Evolutionary conservation across 2,797 vertebrate genomes (phyloP), one percentile per base, ranked within the genome.

Genomic region (Eurystomus glaucurus): DNA sequence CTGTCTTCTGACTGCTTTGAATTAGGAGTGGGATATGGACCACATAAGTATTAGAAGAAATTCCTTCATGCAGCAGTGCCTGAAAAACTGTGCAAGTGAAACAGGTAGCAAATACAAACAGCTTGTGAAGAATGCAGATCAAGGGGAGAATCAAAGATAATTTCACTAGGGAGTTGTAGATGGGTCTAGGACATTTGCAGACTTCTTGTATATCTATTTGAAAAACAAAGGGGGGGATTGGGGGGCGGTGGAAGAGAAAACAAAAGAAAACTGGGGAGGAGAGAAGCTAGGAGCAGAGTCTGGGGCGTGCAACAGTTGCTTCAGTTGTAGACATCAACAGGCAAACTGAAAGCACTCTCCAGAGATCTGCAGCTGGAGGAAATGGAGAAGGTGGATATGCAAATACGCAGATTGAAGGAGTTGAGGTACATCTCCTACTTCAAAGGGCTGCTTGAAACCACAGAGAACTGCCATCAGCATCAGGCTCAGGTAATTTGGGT

Each of bases 391-490:
- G 6, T 3, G 14, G 39, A 37, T 41, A 11, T 39, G 15, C 13
- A 76, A 20, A 69, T 29, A 19, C 3, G 18, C 22, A 60, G 20
- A 13, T 45, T 39, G 29, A 57, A 54, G 46, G 29, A 58, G 19
- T 0, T 29, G 5, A 37, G 51, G 33, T 50, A 5, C 66, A 45
- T 31, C 51, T 61, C 3, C 0, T 31, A 12, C 23, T 64, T 70
- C 17, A 48, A 68, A 81, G 28, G 10, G 12, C 10, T 6, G 0
- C 1, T 64, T 62, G 31, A 78, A 17, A 48, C 10, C 19, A 5
- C 46, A 51, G 51, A 25, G 11, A 37, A 41, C 7, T 20, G 29
- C n/a, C 2, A 2, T 33, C 31, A 41, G 14, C 50, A 22, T 62
- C 57, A 51, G 26, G 29, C 35, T 76, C 21, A 12, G 14, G 23